A percentile compares a stretch with the other conserved stretches of the same genome.
These are phyloP conservation scores for silkworm (Bombyx mori) DNA, from an alignment of 1,140 invertebrate genomes.

Conservation along the genomic window DNA sequence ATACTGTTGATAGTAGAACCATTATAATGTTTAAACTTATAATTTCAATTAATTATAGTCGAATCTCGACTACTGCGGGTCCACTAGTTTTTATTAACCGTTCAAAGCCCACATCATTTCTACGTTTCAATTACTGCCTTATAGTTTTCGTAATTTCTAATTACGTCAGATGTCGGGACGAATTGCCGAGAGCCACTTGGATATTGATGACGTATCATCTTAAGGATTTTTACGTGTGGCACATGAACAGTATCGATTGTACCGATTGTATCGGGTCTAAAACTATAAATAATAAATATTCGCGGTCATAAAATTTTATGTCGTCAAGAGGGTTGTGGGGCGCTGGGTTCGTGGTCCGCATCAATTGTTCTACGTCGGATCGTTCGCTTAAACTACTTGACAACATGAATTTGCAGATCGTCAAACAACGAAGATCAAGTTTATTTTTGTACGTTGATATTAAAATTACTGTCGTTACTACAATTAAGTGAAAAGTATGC, in stretches of 20 bases:
- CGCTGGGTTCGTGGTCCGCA: slow-evolving; percentile 36
- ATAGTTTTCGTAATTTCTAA: too few relatives aligned
- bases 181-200: background rate
- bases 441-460: too few relatives aligned
- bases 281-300: slow-evolving; percentile 65
- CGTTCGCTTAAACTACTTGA: slow-evolving; percentile 9
- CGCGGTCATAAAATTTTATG: slow-evolving; percentile 61
- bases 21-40: too few relatives aligned
- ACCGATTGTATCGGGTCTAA: slow-evolving; percentile 27
- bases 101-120: slow-evolving; percentile 41
- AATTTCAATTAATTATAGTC: too few relatives aligned
- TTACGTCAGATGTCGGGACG: background rate
- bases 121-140: slow-evolving; percentile 29
- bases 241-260: too few relatives aligned
- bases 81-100: slow-evolving; percentile 41
- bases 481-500: too few relatives aligned
- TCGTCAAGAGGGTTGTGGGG: slow-evolving; percentile 28
- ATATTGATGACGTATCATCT: too few relatives aligned
- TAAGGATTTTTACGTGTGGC: too few relatives aligned
- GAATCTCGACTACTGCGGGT: too few relatives aligned
- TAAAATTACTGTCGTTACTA: too few relatives aligned
- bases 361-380: slow-evolving; percentile 29
- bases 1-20: too few relatives aligned
- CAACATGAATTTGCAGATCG: background rate
- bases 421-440: too few relatives aligned